A percentile compares a stretch with the other conserved stretches of the same genome.
Evolutionary conservation across 2,797 vertebrate species (phyloP).

Genomic region (Neosilurus mollespiculum): DNA sequence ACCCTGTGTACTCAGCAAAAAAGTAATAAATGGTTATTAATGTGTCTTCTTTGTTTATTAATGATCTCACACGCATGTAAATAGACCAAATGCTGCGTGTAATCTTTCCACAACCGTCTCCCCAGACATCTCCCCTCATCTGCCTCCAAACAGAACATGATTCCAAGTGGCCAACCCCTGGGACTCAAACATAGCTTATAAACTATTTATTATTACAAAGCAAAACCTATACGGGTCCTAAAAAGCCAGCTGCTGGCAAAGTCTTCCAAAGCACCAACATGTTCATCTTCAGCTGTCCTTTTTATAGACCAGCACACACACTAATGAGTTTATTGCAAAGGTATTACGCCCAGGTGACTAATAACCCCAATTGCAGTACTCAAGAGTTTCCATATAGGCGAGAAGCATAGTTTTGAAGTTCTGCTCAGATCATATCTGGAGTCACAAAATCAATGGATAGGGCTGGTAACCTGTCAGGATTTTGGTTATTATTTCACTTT

Average conservation of each 20-base stretch:
- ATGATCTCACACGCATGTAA: slow-evolving; percentile 1
- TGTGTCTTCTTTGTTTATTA: slow-evolving; percentile 3
- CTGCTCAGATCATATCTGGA: background rate
- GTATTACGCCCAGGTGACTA: background rate
- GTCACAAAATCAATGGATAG: background rate
- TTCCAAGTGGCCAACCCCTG: slow-evolving; percentile 17
- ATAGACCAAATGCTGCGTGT: background rate
- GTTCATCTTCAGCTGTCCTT: slow-evolving; percentile 11
- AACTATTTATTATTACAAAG: slow-evolving; percentile 24
- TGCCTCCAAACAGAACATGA: background rate
- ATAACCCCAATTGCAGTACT: slow-evolving; percentile 13
- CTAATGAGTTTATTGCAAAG: slow-evolving; percentile 16
- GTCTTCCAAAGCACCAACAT: background rate
- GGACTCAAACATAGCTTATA: slow-evolving; percentile 14
- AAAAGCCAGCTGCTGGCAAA: slow-evolving; percentile 20
- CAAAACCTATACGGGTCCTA: background rate
- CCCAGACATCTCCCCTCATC: background rate
- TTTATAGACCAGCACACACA: slow-evolving; percentile 15
- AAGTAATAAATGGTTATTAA: slow-evolving; percentile 7
- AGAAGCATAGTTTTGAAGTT: background rate
- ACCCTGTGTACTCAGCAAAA: background rate
- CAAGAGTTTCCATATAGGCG: background rate
- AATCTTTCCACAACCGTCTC: background rate
- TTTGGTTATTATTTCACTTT: background rate
- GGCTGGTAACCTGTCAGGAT: too few relatives aligned